Conservation (phyloP, 1,140 invertebrate genomes). For the Centruroides sculpturatus region DNA sequence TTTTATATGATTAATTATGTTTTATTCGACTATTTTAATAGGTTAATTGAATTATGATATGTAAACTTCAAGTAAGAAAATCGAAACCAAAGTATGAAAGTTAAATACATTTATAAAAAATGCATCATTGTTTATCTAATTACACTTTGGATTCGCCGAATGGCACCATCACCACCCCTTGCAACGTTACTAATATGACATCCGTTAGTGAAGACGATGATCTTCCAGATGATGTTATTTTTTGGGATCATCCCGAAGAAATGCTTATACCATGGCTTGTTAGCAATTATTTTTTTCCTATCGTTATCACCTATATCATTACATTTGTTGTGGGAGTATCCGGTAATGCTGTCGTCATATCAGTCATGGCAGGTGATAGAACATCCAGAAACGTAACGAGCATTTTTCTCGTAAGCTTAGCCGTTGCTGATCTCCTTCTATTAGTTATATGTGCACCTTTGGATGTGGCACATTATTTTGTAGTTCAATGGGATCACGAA, state of each 20-base stretch:
- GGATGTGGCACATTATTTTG: slow-evolving; percentile 21
- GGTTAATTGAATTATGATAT: no score
- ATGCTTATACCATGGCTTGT: slow-evolving; percentile 16
- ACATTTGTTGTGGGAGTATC: slow-evolving; percentile 17
- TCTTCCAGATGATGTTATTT: slow-evolving; percentile 6
- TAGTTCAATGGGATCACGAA: slow-evolving; percentile 16
- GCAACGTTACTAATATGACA: not conserved
- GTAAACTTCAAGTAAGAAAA: no score
- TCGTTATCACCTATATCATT: slow-evolving; percentile 17
- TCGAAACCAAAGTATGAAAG: no score
- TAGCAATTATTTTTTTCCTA: slow-evolving; percentile 14
- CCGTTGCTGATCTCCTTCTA: slow-evolving; percentile 19
- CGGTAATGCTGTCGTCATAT: slow-evolving; percentile 17
- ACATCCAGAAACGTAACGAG: slow-evolving; percentile 10
- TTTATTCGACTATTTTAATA: no score
- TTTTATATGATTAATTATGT: no score
- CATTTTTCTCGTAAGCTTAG: slow-evolving; percentile 20
- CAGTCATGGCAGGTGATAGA: slow-evolving; percentile 9
- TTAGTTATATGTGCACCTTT: slow-evolving; percentile 19
- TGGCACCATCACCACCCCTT: not conserved
- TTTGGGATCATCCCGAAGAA: slow-evolving; percentile 12
- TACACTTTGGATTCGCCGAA: no score
- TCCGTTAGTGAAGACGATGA: not conserved
- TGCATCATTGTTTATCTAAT: no score
- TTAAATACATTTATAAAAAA: no score